phyloP scores from a whole-genome alignment of 1,140 invertebrate species.

The Pachyrhynchus sulphureomaculatus region DNA sequence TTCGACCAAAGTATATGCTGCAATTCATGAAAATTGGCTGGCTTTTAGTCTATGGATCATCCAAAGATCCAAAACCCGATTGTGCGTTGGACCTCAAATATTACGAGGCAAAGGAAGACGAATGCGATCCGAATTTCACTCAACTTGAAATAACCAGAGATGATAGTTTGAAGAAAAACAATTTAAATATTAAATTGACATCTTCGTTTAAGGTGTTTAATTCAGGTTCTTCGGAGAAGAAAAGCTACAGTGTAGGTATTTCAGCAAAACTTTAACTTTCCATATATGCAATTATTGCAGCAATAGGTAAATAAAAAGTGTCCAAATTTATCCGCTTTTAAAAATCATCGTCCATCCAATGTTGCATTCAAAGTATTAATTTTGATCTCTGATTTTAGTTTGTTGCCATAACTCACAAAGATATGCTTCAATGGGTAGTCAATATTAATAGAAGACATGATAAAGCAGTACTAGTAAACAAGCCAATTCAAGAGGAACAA shows the following conservation, averaged over 20 bases:
- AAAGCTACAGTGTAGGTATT: conserved; percentile 10
- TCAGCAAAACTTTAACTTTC: too few species aligned
- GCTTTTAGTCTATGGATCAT: conserved; percentile 1
- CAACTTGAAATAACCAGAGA: not conserved
- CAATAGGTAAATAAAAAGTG: too few species aligned
- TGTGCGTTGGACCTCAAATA: conserved; percentile 1
- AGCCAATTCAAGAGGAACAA: not conserved
- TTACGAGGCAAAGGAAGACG: conserved; percentile 6
- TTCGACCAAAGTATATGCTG: conserved; percentile 3
- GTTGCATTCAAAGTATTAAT: too few species aligned
- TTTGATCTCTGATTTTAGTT: too few species aligned
- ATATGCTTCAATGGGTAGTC: conserved; percentile 11
- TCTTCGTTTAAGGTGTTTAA: conserved; percentile 8
- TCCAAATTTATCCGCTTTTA: too few species aligned
- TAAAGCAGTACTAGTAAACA: not conserved
- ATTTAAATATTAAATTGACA: not conserved
- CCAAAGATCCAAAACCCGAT: conserved; percentile 8
- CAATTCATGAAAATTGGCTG: conserved; percentile 8
- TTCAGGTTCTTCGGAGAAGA: not conserved
- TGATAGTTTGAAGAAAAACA: not conserved
- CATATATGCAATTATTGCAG: too few species aligned
- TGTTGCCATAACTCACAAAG: conserved; percentile 7
- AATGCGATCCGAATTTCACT: not conserved
- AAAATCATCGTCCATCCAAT: too few species aligned
- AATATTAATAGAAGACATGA: conserved; percentile 9